A percentile compares a stretch with the other conserved stretches of the same genome.
Conservation (phyloP, 2,113 vertebrate genomes). For the Scomber colias region DNA sequence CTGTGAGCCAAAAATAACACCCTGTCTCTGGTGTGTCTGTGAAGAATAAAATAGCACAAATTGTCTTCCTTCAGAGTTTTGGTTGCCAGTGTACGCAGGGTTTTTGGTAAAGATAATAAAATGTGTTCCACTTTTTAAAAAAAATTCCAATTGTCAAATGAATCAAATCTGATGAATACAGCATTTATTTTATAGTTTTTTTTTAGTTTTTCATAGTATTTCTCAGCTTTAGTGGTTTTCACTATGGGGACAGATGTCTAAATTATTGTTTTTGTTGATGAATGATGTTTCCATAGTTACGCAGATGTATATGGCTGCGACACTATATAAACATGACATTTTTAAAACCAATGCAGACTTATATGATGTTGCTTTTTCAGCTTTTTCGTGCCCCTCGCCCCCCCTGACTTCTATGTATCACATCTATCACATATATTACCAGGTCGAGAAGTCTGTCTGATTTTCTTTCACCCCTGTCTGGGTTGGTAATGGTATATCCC, state of each 20-base stretch:
- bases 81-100: conserved; percentile 81
- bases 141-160: conserved; percentile 10
- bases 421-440: conserved; percentile 59
- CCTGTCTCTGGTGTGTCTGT: conserved; percentile 86
- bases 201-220: neutral
- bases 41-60: conserved; percentile 87
- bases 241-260: too few species aligned
- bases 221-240: neutral
- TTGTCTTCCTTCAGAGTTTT: conserved; percentile 86
- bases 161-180: conserved; percentile 6
- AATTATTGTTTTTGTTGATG: neutral
- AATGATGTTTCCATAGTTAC: neutral
- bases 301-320: neutral
- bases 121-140: neutral
- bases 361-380: neutral
- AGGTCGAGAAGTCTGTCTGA: conserved; percentile 59
- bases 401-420: conserved; percentile 23
- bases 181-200: neutral
- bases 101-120: conserved; percentile 26
- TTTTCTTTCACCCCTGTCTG: conserved; percentile 77
- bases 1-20: conserved; percentile 89
- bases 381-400: neutral
- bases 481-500: conserved; percentile 71
- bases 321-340: neutral
- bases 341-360: neutral